phyloP scores from a whole-genome alignment of 2,113 vertebrate species.

The Microcebus lehilahytsara region DNA sequence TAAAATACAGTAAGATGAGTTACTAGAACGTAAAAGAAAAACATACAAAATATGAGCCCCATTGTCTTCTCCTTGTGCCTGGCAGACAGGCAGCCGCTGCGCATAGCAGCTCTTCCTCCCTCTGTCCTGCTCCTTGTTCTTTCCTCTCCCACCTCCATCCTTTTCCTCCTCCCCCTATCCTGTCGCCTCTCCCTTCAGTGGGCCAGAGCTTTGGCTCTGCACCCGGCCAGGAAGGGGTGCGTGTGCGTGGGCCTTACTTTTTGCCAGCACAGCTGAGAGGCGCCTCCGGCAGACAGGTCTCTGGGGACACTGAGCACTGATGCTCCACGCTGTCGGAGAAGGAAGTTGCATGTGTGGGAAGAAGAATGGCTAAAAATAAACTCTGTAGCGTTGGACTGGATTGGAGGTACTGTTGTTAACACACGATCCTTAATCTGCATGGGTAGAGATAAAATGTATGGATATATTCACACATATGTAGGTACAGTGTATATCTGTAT shows the following conservation, averaged over 20 bases:
- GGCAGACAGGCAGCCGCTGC: too few relatives aligned
- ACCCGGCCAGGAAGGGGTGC: background rate
- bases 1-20: background rate
- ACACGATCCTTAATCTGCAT: background rate
- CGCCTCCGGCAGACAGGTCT: background rate
- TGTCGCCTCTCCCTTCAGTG: rapidly evolving
- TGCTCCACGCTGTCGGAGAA: background rate
- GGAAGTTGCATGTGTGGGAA: background rate
- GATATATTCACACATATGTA: background rate
- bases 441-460: background rate
- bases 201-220: background rate
- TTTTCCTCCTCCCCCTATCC: background rate
- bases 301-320: background rate
- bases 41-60: background rate
- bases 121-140: background rate
- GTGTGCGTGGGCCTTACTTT: background rate
- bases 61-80: background rate
- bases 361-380: background rate
- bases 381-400: background rate
- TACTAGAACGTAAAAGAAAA: background rate
- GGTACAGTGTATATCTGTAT: too few relatives aligned
- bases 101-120: background rate
- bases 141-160: background rate
- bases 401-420: background rate
- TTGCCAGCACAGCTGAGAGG: background rate